Evolutionary conservation across 2,888 invertebrate species (phyloP), one percentile per base, ranked within the genome.

Genomic region (Melinaea menophilus): DNA sequence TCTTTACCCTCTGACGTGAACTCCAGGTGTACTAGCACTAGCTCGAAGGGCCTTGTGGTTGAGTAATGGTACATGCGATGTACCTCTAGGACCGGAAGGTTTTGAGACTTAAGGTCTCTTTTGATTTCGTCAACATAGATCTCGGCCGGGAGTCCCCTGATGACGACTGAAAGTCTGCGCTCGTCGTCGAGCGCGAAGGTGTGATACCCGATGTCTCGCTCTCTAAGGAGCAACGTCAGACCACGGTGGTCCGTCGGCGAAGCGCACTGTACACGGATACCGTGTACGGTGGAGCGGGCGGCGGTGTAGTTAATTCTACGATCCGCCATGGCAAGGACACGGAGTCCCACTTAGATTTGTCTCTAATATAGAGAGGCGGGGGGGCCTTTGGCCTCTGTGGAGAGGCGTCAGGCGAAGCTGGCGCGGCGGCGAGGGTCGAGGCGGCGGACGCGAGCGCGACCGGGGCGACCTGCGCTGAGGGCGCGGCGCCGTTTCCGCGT

Each of bases 181-280:
- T 61, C 61, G 31, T 61, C 56, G 5, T 45, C 34, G 0, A 61
- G 56, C 2, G 61, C 61, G 56, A 47, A 61, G 2, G 56, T 56
- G 33, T 61, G 61, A n/a, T 51, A 57, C 0, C 33, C 51, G 2
- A 54, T 13, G 2, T 11, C 2, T 0, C 47, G 45, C 12, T 12
- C 55, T 2, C n/a, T 12, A 5, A 56, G 51, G n/a, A 61, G 35
- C 7, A 11, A 2, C 0, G 61, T 56, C 3, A 56, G 37, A 2
- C 9, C 5, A 4, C 61, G 48, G 41, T 61, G 56, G 3, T 56
- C 56, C 1, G 11, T 11, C 1, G 48, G n/a, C 0, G 56, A 13
- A 2, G 9, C 1, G 12, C 12, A 3, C 37, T 61, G 22, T 33
- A 4, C 46, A 37, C 5, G 48, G 2, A 11, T 2, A 5, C 5